Evolutionary conservation across 1,140 invertebrate species (phyloP), one percentile per base, ranked within the genome.

Genomic region (Dendroctonus valens): DNA sequence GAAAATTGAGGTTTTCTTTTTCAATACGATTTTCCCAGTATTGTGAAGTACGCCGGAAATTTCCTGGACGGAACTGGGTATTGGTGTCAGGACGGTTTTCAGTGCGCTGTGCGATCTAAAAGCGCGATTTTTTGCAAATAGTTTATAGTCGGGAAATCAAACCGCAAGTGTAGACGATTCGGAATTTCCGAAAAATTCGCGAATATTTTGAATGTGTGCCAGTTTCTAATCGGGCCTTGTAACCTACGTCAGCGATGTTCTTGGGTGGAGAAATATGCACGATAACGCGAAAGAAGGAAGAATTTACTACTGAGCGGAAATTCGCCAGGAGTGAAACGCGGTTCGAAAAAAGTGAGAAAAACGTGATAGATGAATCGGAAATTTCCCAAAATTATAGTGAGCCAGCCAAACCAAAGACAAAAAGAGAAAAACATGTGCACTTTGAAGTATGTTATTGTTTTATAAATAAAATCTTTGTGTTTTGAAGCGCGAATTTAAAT

Each of bases 181-280:
- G 6, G 14, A 52, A 26, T 52, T 52, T 26, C 26, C 26, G 1
- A 9, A 37, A 60, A 67, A 67, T 51, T 12, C 58, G 44, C 57
- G 57, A 48, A 44, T 55, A 62, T 50, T 69, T 67, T 70, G 64
- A 68, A 63, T 63, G 39, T 60, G 44, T 68, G 65, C 58, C 55
- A 65, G 55, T 61, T 54, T 39, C 8, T 39, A 37, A 37, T 39
- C 38, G 40, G 52, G 52, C 37, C 40, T 59, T 64, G 42, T 68
- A 55, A 49, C 50, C 58, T 54, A 11, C 52, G 53, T 51, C 12
- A 11, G 67, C 59, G 42, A 77, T 77, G 75, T 77, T 77, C 58
- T 68, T 77, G 62, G 75, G 75, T 60, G 75, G 73, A 59, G 69
- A 74, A 69, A 75, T 77, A 38, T 73, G 69, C 58, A 69, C 63